Evolutionary conservation across 2,113 vertebrate species (phyloP), one percentile per base, ranked within the genome.

Genomic region (Chauna torquata): DNA sequence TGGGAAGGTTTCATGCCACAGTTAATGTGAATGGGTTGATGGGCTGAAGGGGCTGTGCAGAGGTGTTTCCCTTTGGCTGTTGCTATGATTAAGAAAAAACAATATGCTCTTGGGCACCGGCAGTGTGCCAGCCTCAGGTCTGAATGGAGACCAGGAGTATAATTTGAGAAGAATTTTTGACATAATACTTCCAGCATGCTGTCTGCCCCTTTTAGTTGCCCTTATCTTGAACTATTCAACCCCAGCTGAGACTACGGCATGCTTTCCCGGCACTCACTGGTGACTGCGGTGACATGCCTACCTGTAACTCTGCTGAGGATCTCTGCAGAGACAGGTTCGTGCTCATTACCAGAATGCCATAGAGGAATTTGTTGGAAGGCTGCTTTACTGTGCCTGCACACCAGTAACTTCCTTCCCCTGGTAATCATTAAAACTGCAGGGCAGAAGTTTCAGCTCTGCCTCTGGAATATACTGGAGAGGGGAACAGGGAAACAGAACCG

Each of bases 101-200:
- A 79, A 22, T 5, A 45, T 3, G n/a, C 27, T 66, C n/a, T 65
- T 77, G 32, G 22, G 23, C 52, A 64, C 57, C 58, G 32, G 38
- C 32, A 66, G 19, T 42, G 13, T 9, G 28, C 20, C 40, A 55
- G 58, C 19, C 42, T 72, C 47, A 15, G 22, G 28, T 28, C 42
- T 90, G 55, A 57, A 40, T 3, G 13, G 28, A 87, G 59, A 85
- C 18, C 1, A 0, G 40, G 34, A 12, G 1, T 9, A 0, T 7
- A 68, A 59, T 44, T 23, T 22, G 2, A 6, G 8, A 66, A 66
- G 12, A 44, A 22, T 32, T 44, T 66, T 66, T 66, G 64, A 44
- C 64, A 22, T 44, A 32, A 66, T 32, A 22, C 28, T 66, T 44
- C 24, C 44, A 61, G 24, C 12, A 36, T 20, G 12, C 25, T 20